Evolutionary conservation across 2,113 vertebrate genomes (phyloP), one percentile per base, ranked within the genome.

Genomic region (Grallaria varia): DNA sequence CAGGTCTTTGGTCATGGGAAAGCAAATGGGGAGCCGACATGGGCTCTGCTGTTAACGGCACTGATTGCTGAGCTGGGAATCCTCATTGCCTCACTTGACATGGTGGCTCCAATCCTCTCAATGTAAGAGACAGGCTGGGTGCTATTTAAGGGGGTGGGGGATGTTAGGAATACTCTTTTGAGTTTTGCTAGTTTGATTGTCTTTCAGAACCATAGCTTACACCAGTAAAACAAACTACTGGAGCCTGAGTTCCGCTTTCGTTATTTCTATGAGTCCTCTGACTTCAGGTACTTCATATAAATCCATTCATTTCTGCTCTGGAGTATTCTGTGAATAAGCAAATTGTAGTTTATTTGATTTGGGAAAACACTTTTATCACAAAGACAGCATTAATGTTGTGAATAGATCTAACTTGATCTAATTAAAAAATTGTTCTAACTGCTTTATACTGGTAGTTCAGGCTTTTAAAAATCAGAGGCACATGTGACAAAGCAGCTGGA

Each of bases 91-190:
- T 99, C 99, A 0, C 98, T 99, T 24, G 99, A 99, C 92, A 99
- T 99, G 99, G 99, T 99, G 91, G 99, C 99, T 62, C 99, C 99
- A 15, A 99, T 99, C 74, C 98, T 99, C n/a, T 99, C 99, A 37
- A 99, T 99, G 99, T 99, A 97, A 99, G 98, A 79, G 87, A 56
- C 33, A 31, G 49, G 31, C 39, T 13, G 7, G 42, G 10, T 77
- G 20, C 22, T 63, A 0, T 82, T 33, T n/a, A 3, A 2, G 3
- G 10, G 1, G 3, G 4, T 33, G 6, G 6, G 16, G 8, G 9
- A 7, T 62, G 42, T 4, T 11, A 19, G n/a, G 47, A 76, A 56
- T 55, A 4, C 4, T 60, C 8, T 27, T 19, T 22, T 27, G 16
- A 42, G 10, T 72, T 90, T 44, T 79, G 37, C 8, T 74, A 14